Evolutionary conservation across 1,140 invertebrate species (phyloP).

Genomic region (Phenacoccus solenopsis): DNA sequence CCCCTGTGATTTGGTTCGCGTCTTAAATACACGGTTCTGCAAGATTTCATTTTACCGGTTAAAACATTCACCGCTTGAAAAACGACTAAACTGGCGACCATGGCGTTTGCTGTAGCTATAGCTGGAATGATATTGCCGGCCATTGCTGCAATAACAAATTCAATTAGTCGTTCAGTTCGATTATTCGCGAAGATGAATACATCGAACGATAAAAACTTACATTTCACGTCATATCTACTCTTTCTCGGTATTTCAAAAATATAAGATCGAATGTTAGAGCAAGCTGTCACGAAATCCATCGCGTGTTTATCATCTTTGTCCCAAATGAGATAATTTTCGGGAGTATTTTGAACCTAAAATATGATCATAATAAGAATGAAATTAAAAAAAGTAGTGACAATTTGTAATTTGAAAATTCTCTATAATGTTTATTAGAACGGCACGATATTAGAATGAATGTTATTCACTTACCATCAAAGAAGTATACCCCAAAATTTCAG

Average conservation of each 20-base stretch:
- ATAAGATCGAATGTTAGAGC: slow-evolving; percentile 81
- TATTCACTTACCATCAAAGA: too few relatives aligned
- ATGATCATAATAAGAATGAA: too few relatives aligned
- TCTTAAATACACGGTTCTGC: slow-evolving; percentile 60
- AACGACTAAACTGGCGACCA: slow-evolving; percentile 88
- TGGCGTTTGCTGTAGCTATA: slow-evolving; percentile 96
- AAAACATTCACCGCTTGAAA: slow-evolving; percentile 77
- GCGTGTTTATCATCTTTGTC: slow-evolving; percentile 91
- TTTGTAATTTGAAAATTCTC: too few relatives aligned
- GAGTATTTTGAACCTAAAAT: background rate
- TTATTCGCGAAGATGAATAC: background rate
- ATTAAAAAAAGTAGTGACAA: too few relatives aligned
- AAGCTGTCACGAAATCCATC: slow-evolving; percentile 94
- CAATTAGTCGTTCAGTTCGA: background rate
- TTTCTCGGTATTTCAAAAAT: slow-evolving; percentile 85
- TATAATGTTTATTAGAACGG: too few relatives aligned
- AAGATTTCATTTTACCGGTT: slow-evolving; percentile 49
- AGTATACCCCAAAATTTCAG: too few relatives aligned
- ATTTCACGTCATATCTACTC: slow-evolving; percentile 89
- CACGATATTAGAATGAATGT: too few relatives aligned
- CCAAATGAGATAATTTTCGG: slow-evolving; percentile 60
- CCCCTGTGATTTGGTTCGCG: slow-evolving; percentile 53
- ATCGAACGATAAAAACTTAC: slow-evolving; percentile 42
- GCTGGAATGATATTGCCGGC: slow-evolving; percentile 97
- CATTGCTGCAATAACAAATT: slow-evolving; percentile 58